phyloP scores from a whole-genome alignment of 2,888 invertebrate genomes.

The Pristionchus japonicus region DNA sequence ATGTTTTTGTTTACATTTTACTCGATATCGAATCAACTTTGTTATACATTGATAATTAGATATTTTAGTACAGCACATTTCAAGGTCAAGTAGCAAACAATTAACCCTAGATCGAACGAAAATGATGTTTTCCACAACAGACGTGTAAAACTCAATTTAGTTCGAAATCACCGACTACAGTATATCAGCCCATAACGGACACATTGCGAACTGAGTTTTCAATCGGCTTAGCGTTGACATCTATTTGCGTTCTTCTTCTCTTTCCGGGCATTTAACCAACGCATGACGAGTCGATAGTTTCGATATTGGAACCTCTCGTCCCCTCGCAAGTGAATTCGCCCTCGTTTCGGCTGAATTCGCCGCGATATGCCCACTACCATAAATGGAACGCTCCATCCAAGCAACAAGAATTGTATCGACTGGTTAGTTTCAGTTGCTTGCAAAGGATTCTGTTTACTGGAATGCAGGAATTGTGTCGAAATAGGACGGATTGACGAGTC shows the following conservation, averaged over 20 bases:
- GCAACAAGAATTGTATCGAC: conserved; percentile 46
- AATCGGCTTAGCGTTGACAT: background rate
- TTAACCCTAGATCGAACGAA: too few species aligned
- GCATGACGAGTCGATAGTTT: conserved; percentile 1
- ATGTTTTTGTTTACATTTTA: too few species aligned
- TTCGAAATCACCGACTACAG: background rate
- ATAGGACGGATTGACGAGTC: background rate
- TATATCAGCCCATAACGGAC: background rate
- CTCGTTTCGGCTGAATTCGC: background rate
- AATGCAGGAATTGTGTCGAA: background rate
- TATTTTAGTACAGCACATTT: too few species aligned
- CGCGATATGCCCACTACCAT: conserved; percentile 44
- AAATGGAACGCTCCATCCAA: conserved; percentile 43
- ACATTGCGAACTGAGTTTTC: background rate
- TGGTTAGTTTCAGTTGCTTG: conserved; percentile 23
- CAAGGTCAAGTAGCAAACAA: too few species aligned
- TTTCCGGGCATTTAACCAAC: conserved; percentile 9
- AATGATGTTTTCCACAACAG: too few species aligned
- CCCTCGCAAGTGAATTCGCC: background rate
- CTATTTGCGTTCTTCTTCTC: conserved; percentile 5
- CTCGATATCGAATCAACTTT: background rate
- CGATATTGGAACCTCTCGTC: conserved; percentile 1
- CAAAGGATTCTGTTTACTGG: background rate
- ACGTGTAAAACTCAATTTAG: background rate
- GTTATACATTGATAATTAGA: too few species aligned